A percentile compares a stretch with the other conserved stretches of the same genome.
Evolutionary conservation across 2,888 invertebrate species (phyloP).

Genomic region (Apoda limacodes): DNA sequence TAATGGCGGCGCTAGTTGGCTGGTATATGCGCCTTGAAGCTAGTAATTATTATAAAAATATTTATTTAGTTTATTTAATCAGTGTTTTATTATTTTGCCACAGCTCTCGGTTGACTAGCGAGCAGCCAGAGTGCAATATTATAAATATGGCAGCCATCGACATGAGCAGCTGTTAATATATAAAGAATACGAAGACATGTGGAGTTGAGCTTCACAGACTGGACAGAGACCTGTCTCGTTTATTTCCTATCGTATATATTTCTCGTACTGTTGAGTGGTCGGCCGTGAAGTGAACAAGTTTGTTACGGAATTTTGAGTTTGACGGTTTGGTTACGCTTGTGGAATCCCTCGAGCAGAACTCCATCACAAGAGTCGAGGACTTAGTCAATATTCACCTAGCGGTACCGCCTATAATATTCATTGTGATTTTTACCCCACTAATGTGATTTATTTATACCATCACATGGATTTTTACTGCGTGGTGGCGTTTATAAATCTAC

Average conservation of each 20-base stretch:
- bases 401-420: conserved; percentile 61
- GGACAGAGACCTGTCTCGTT: too few species aligned
- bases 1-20: too few species aligned
- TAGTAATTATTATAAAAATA: too few species aligned
- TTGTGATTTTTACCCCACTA: conserved; percentile 62
- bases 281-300: conserved; percentile 25
- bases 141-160: conserved; percentile 43
- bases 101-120: conserved; percentile 46
- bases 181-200: conserved; percentile 27
- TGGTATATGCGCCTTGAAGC: too few species aligned
- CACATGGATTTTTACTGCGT: conserved; percentile 51
- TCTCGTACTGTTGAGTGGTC: conserved; percentile 45
- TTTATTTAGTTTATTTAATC: too few species aligned
- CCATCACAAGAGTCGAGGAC: conserved; percentile 30
- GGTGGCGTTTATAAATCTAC: conserved; percentile 64
- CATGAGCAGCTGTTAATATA: conserved; percentile 41
- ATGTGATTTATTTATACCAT: conserved; percentile 65
- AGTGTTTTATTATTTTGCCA: too few species aligned
- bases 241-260: conserved; percentile 47
- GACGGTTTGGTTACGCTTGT: conserved; percentile 15
- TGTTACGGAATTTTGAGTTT: too few species aligned
- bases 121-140: conserved; percentile 51
- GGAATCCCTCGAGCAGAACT: conserved; percentile 37
- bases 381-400: conserved; percentile 50
- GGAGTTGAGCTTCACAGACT: conserved; percentile 54